These are phyloP conservation scores for Agrochola circellaris DNA, from an alignment of 2,888 invertebrate genomes.

Conservation along the genomic window DNA sequence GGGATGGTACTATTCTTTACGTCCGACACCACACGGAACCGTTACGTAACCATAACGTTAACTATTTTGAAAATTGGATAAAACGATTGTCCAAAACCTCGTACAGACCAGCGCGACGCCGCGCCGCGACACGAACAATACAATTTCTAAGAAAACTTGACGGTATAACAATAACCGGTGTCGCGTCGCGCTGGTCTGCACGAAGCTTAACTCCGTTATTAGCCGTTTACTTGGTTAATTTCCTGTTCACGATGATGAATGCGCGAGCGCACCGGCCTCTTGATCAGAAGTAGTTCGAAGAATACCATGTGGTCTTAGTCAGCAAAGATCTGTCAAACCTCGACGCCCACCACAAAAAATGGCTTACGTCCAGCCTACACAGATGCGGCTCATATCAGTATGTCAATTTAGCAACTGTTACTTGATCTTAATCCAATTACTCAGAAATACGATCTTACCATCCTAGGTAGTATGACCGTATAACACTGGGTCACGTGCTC, in stretches of 20 bases:
- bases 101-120: too few species aligned
- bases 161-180: too few species aligned
- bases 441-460: conserved; percentile 20
- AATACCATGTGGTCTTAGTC: conserved; percentile 8
- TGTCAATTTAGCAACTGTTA: neutral
- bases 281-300: neutral
- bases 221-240: too few species aligned
- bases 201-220: neutral
- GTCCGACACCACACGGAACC: too few species aligned
- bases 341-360: neutral
- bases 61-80: too few species aligned
- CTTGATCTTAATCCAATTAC: conserved; percentile 6
- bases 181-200: too few species aligned
- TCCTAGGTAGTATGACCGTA: neutral
- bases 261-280: neutral
- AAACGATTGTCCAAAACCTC: too few species aligned
- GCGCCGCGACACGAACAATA: too few species aligned
- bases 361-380: neutral
- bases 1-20: too few species aligned
- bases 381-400: neutral
- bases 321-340: neutral
- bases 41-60: too few species aligned
- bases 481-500: neutral
- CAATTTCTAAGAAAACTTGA: too few species aligned
- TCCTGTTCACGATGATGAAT: too few species aligned